Evolutionary conservation across 2,113 vertebrate species (phyloP).

Genomic region (Manacus vitellinus): DNA sequence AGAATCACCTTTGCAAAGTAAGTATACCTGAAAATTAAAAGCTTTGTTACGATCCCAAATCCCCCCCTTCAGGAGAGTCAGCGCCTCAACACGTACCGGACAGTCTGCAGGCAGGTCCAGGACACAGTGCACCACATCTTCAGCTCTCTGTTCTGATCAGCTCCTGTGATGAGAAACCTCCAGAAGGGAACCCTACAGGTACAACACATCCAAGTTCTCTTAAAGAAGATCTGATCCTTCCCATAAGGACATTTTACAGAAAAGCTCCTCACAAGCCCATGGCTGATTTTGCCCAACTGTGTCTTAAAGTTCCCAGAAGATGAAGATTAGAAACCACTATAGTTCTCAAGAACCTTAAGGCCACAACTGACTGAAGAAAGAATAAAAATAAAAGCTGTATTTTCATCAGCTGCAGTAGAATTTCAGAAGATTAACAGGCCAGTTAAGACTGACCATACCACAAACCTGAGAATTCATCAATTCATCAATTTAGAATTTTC

Average conservation of each 20-base stretch:
- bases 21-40: background rate
- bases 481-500: background rate
- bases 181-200: slow-evolving; percentile 91
- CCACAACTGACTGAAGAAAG: background rate
- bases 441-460: background rate
- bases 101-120: slow-evolving; percentile 96
- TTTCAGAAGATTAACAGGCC: background rate
- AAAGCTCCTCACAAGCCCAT: background rate
- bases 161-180: slow-evolving; percentile 96
- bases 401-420: background rate
- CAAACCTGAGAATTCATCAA: background rate
- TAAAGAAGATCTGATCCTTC: background rate
- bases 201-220: background rate
- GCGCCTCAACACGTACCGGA: slow-evolving; percentile 73
- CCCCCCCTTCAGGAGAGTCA: background rate
- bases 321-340: background rate
- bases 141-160: slow-evolving; percentile 94
- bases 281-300: fast-evolving
- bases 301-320: background rate
- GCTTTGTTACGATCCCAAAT: background rate
- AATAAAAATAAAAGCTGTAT: background rate
- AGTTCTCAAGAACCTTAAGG: background rate
- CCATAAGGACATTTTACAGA: background rate
- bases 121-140: slow-evolving; percentile 99
- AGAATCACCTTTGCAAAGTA: background rate